These are phyloP conservation scores for Colossoma macropomum DNA, from an alignment of 2,113 vertebrate genomes.

Conservation along the genomic window DNA sequence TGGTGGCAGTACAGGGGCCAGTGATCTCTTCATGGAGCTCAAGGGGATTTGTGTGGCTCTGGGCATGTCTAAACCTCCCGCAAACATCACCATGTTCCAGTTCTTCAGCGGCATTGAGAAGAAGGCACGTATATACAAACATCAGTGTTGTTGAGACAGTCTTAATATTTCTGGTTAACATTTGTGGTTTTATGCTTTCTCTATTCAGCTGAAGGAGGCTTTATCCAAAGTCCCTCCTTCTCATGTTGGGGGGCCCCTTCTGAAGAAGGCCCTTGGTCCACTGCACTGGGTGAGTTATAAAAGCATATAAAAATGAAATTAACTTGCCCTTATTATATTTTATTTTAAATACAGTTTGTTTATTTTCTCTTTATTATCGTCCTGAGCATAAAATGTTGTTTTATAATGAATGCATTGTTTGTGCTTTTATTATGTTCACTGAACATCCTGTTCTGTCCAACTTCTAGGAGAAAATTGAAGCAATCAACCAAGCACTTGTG, in stretches of 20 bases:
- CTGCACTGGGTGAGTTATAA: constrained; percentile 87
- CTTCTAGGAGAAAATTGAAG: constrained; percentile 95
- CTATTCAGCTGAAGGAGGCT: constrained; percentile 91
- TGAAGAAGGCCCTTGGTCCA: constrained; percentile 92
- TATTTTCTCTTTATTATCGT: too few relatives aligned
- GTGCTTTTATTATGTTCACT: background rate
- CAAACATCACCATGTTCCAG: constrained; percentile 98
- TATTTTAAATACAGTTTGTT: too few relatives aligned
- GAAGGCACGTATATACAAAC: constrained; percentile 78
- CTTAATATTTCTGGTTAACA: background rate
- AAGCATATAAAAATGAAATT: background rate
- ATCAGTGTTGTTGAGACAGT: background rate
- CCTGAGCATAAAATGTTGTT: too few relatives aligned
- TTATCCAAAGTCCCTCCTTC: constrained; percentile 87
- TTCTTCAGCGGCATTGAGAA: constrained; percentile 99
- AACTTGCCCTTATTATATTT: too few relatives aligned
- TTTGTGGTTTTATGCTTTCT: background rate
- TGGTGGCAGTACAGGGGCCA: constrained; percentile 85
- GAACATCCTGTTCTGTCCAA: background rate
- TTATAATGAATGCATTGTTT: background rate
- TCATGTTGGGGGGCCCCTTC: constrained; percentile 89
- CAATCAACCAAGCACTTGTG: constrained; percentile 92
- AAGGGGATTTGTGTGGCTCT: constrained; percentile 96
- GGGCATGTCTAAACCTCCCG: constrained; percentile 98
- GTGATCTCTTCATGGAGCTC: constrained; percentile 91